Evolutionary conservation across 2,113 vertebrate genomes (phyloP), one percentile per base, ranked within the genome.

Genomic region (Fukomys damarensis): DNA sequence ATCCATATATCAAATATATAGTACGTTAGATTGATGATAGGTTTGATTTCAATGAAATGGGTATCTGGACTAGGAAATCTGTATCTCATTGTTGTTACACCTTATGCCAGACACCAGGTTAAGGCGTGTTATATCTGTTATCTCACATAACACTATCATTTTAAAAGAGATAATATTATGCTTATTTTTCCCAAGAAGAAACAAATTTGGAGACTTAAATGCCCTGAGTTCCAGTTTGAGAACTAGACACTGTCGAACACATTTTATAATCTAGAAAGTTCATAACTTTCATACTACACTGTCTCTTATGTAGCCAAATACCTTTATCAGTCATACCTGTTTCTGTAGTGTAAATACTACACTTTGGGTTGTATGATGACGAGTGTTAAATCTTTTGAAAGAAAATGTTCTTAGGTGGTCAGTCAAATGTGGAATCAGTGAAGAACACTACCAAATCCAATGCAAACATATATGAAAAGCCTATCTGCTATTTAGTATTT

Each of bases 191-290:
- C 63, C 26, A 43, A 65, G 24, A 92, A 90, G 68, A 81, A 85
- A 49, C 43, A 93, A 85, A 9, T 26, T 77, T 88, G 43, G 17
- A 86, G n/a, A 90, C 7, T 54, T 38, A 43, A 66, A 74, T 80
- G 59, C 82, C 58, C 26, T 41, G 14, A 41, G 8, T 59, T 12
- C n/a, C 16, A 8, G 1, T 66, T 12, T 91, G n/a, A 93, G 59
- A 80, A 56, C 35, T 83, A 63, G 38, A 74, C 49, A n/a, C 9
- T 76, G 4, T 92, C 77, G 63, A 89, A 91, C 28, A 49, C 17
- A 43, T 32, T 65, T 70, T 95, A 86, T 83, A 14, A 91, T 94
- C 30, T 86, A 66, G 63, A 91, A 93, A 86, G 35, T 35, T 10
- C 17, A 22, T 74, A 24, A 43, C n/a, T 3, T 86, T 43, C n/a